phyloP scores from a whole-genome alignment of 23 tunicate genomes.

The Ciona savignyi region DNA sequence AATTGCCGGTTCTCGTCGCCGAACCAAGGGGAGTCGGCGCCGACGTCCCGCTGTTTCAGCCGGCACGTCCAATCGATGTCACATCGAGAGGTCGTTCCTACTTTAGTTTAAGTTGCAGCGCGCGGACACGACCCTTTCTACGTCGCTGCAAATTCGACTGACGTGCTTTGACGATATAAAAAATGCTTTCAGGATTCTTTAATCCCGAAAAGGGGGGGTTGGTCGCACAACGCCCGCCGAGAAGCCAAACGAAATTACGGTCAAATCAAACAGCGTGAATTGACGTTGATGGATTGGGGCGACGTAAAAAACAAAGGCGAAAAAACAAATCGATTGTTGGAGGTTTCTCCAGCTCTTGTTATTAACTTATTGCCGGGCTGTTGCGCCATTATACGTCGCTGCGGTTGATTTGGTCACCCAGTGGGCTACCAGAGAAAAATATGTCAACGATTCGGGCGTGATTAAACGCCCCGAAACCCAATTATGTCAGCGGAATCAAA shows the following conservation, averaged over 20 bases:
- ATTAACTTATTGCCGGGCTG: not conserved
- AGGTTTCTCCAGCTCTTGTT: not conserved
- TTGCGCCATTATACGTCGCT: not conserved
- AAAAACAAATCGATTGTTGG: not conserved
- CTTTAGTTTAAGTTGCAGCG: not conserved
- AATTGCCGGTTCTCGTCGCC: not conserved
- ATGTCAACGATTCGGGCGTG: not conserved
- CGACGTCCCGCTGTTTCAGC: not conserved
- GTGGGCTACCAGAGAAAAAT: not conserved
- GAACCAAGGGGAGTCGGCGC: not conserved
- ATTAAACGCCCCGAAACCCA: not conserved
- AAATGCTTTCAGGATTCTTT: not conserved
- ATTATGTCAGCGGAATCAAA: not conserved
- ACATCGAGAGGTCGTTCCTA: not conserved
- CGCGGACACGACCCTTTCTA: not conserved
- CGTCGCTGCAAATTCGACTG: slow-evolving; percentile 1
- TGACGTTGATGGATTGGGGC: not conserved
- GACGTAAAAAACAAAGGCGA: not conserved
- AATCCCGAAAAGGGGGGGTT: too few species aligned
- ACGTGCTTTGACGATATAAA: too few species aligned
- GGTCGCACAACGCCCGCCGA: too few species aligned
- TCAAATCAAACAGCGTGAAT: not conserved
- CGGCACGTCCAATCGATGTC: not conserved
- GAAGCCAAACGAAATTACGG: not conserved
- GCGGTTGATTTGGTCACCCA: not conserved